Evolutionary conservation across 2,888 invertebrate species (phyloP), one percentile per base, ranked within the genome.

Genomic region (Marronus borbonicus): DNA sequence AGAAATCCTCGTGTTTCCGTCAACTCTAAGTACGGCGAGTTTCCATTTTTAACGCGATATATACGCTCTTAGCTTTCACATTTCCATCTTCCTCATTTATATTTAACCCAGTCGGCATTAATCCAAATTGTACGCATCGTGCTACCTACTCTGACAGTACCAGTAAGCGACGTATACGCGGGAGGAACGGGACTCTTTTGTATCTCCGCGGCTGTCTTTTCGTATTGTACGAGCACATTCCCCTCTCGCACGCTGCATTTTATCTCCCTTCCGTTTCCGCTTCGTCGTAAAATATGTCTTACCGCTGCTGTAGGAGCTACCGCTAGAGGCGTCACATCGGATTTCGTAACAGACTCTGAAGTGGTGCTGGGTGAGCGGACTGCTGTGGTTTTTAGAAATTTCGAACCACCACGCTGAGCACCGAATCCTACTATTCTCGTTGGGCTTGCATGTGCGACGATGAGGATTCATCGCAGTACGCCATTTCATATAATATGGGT

Each of bases 191-290:
- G 44, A n/a, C 39, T 44, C 44, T 66, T 66, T 66, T 66, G 66
- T 66, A 20, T 44, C 66, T 66, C 17, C 8, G 17, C 17, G 8
- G 58, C 17, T 44, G 66, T 66, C 66, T 66, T 66, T 44, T 66
- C 39, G 17, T n/a, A 66, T 66, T 66, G 44, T 58, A 8, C 58
- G 8, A 20, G 20, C 8, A 58, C 44, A 7, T 66, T 10, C 44
- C 17, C 17, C 17, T 31, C 17, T 44, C 44, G 20, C 44, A 14
- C 20, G 58, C 20, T 58, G 66, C 66, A 66, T 44, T 66, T 66
- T 66, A 66, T 66, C 66, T 66, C 66, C 7, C 20, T 66, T 66
- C 66, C 66, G 66, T 66, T 66, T 66, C 66, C 66, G 66, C 20
- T 20, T 24, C 58, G 58, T 17, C 58, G 20, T 58, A 58, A 58